Conservation (phyloP, 2,888 invertebrate species). For the Caenorhabditis zanzibari region DNA sequence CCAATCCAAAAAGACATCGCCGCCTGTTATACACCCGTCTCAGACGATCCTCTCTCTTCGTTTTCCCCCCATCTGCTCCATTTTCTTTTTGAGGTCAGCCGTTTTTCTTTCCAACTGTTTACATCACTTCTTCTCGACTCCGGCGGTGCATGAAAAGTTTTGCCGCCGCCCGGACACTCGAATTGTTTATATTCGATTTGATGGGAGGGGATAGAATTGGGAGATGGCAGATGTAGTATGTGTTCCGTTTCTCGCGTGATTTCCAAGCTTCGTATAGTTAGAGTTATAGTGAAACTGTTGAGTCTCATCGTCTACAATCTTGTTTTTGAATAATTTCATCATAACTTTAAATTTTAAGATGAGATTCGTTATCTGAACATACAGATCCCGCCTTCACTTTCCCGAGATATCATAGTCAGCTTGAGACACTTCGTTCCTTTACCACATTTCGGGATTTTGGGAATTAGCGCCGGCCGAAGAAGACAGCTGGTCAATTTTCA, state of each 20-base stretch:
- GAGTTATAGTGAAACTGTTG: neutral
- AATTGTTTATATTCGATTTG: slow-evolving; percentile 25
- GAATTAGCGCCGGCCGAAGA: no score
- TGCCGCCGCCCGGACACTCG: slow-evolving; percentile 6
- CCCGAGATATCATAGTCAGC: no score
- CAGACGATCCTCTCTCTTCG: neutral
- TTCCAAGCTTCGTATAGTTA: neutral
- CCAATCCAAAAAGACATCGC: neutral
- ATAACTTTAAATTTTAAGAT: no score
- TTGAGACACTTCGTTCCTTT: no score
- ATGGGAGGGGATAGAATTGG: neutral
- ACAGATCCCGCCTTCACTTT: no score
- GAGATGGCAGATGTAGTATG: neutral
- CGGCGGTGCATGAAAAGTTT: slow-evolving; percentile 18
- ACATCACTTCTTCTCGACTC: slow-evolving; percentile 13
- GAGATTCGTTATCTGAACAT: no score
- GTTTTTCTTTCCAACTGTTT: neutral
- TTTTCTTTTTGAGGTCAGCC: neutral
- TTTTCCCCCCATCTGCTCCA: slow-evolving; percentile 3
- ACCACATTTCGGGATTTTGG: no score
- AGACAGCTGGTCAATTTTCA: no score
- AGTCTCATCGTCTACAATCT: no score
- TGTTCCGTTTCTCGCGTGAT: neutral
- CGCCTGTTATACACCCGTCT: neutral
- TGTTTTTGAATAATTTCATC: no score